A percentile compares a stretch with the other conserved stretches of the same genome.
These are phyloP conservation scores for Sebastes elongatus DNA, from an alignment of 2,797 vertebrate species.

Conservation along the genomic window DNA sequence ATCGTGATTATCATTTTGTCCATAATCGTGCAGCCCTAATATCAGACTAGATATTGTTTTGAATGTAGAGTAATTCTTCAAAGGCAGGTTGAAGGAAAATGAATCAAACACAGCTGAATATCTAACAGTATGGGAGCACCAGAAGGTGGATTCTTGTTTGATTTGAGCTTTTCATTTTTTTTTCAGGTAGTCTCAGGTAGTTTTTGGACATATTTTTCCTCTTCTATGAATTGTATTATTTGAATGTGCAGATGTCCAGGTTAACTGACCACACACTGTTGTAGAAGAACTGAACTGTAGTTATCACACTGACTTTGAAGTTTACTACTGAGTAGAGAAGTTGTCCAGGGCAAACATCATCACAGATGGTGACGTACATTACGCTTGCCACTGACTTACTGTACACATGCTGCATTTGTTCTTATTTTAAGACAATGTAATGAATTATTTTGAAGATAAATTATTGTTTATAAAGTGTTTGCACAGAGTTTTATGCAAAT, in stretches of 20 bases:
- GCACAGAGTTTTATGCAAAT: not conserved
- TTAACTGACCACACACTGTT: constrained; percentile 4
- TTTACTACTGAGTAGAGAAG: not conserved
- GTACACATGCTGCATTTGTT: not conserved
- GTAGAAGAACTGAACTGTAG: not conserved
- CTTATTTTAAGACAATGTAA: not conserved
- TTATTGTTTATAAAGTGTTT: not conserved
- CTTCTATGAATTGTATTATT: not conserved
- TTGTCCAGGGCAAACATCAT: not conserved
- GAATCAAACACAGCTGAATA: not conserved
- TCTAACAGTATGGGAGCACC: not conserved
- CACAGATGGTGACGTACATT: not conserved
- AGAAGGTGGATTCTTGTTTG: not conserved
- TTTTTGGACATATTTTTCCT: not conserved
- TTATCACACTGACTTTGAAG: not conserved
- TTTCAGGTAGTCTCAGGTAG: not conserved
- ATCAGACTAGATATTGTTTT: not conserved
- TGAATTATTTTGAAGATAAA: not conserved
- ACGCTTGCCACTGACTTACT: not conserved
- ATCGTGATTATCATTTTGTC: no score
- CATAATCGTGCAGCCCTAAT: no score
- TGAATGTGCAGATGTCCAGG: not conserved
- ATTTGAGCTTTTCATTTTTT: not conserved
- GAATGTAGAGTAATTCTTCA: not conserved
- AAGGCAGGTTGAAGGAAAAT: not conserved